Evolutionary conservation across 1,140 invertebrate genomes (phyloP).

Genomic region (Euura lappo): DNA sequence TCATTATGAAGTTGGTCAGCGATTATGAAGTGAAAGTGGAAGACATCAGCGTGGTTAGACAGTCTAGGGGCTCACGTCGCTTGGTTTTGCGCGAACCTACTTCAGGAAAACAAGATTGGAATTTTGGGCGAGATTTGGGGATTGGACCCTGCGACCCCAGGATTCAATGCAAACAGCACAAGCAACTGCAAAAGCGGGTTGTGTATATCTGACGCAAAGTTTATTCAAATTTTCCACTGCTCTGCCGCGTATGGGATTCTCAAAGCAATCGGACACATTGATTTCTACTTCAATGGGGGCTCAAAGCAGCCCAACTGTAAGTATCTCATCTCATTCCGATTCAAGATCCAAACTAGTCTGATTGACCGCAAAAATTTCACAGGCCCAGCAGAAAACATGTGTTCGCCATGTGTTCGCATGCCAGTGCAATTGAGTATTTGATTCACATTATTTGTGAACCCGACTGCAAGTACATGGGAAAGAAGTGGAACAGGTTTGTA

Average conservation of each 20-base stretch:
- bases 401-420: background rate
- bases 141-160: too few relatives aligned
- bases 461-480: background rate
- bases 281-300: slow-evolving; percentile 14
- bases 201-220: background rate
- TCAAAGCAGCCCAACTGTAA: slow-evolving; percentile 15
- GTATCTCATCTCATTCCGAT: background rate
- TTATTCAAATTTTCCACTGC: slow-evolving; percentile 11
- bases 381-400: too few relatives aligned
- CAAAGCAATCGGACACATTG: background rate
- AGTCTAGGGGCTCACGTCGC: slow-evolving; percentile 28
- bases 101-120: background rate
- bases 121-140: background rate
- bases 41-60: slow-evolving; percentile 15
- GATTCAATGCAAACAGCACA: background rate
- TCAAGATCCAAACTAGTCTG: too few relatives aligned
- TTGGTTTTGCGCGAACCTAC: slow-evolving; percentile 11
- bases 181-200: background rate
- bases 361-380: too few relatives aligned
- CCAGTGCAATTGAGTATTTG: background rate
- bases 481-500: background rate
- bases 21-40: background rate
- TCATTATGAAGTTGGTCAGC: background rate
- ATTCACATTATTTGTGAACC: background rate
- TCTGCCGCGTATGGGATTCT: background rate